Conservation (phyloP, 2,797 vertebrate species). For the Echiichthys vipera region DNA sequence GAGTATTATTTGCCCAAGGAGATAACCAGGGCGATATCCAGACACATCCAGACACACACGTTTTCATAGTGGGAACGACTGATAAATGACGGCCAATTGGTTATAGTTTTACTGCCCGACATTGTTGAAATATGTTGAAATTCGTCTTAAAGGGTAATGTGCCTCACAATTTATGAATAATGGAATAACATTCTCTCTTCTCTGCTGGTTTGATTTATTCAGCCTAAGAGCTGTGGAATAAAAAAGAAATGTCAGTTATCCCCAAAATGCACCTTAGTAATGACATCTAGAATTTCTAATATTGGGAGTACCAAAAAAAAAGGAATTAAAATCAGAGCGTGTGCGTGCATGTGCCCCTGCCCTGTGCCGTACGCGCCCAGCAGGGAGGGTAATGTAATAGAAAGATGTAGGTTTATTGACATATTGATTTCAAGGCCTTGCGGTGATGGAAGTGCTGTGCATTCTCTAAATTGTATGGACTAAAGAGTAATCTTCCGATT, state of each 20-base stretch:
- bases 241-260: slow-evolving; percentile 26
- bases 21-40: slow-evolving; percentile 27
- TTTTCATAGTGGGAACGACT: slow-evolving; percentile 4
- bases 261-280: slow-evolving; percentile 9
- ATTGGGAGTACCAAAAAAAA: not conserved
- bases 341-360: not conserved
- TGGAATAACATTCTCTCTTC: slow-evolving; percentile 38
- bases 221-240: slow-evolving; percentile 21
- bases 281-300: slow-evolving; percentile 3
- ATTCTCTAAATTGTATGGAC: slow-evolving; percentile 72
- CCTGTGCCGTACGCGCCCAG: slow-evolving; percentile 11
- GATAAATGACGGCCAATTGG: slow-evolving; percentile 27
- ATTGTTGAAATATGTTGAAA: slow-evolving; percentile 12
- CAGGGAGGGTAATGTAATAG: slow-evolving; percentile 46
- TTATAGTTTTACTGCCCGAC: not conserved
- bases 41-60: not conserved
- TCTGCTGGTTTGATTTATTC: slow-evolving; percentile 40
- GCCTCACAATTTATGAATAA: slow-evolving; percentile 16
- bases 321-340: not conserved
- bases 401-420: slow-evolving; percentile 70
- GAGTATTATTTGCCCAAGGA: slow-evolving; percentile 31
- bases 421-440: slow-evolving; percentile 73
- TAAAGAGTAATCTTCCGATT: slow-evolving; percentile 79
- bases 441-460: slow-evolving; percentile 64
- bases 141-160: slow-evolving; percentile 29